phyloP scores from a whole-genome alignment of 2,888 invertebrate species.

The Amphipoea lucens region DNA sequence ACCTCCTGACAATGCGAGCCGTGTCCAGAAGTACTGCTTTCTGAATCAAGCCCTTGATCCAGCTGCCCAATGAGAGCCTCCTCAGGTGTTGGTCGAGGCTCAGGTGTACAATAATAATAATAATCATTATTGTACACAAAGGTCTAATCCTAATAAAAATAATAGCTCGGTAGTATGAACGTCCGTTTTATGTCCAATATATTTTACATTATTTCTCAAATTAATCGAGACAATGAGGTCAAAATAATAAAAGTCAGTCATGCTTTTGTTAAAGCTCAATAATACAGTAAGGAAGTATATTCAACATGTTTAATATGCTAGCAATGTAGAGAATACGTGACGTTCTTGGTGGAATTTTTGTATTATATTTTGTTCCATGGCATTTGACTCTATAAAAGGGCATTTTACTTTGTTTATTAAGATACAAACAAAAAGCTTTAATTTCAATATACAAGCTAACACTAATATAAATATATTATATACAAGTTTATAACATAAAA shows the following conservation, averaged over 20 bases:
- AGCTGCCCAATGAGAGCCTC: no score
- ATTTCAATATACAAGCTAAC: no score
- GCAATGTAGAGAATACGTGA: constrained; percentile 28
- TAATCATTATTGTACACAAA: not conserved
- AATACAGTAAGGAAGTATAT: not conserved
- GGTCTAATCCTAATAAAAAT: not conserved
- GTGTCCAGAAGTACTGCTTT: no score
- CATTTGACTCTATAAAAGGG: not conserved
- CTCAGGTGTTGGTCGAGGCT: no score
- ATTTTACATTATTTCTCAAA: not conserved
- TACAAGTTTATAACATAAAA: no score
- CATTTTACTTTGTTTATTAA: no score
- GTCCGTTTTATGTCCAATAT: not conserved
- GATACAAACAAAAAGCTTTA: no score
- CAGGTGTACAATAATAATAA: no score
- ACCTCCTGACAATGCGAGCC: no score
- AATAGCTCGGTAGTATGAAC: not conserved
- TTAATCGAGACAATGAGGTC: not conserved
- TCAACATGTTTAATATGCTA: constrained; percentile 35
- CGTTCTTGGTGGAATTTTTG: not conserved
- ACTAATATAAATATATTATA: no score
- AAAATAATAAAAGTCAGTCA: not conserved
- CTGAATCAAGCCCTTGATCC: no score
- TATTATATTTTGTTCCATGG: constrained; percentile 6
- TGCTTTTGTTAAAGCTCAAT: not conserved